Base-by-base conservation (phyloP, 2,888 invertebrate species). In the Agrilus biguttatus region DNA sequence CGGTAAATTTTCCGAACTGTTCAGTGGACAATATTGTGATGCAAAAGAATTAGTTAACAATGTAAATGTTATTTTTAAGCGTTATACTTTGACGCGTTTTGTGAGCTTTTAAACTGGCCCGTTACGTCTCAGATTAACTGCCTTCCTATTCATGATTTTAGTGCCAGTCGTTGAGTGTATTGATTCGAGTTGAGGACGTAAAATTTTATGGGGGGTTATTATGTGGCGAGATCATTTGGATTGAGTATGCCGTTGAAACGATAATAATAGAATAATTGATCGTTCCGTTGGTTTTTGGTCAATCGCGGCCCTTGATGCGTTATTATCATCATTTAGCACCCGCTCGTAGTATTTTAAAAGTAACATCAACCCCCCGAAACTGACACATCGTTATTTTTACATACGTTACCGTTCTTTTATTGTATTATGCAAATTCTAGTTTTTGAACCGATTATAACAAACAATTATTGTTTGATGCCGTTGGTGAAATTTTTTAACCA, bases 231-330 rank as follows among this genome's bases (percentile, higher is more conserved):
- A 55, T 58, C 58, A 58, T 55, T 28, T 55, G 55, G 56, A 58
- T 57, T 54, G 55, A 56, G 55, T 28, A 10, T 55, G 57, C 56
- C 55, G 58, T 60, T 58, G 55, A 53, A 57, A 57, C 55, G 52
- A 57, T 59, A 57, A 60, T 60, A 61, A 59, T 59, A 50, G 56
- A 56, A 56, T 59, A 58, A 61, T 58, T 60, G 59, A 59, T 57
- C 55, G 54, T 54, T 57, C 51, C 54, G 54, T 54, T 53, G 51
- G 53, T 57, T 56, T 56, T 58, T 55, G 58, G 55, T 56, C 55
- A 56, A 52, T 52, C 51, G 52, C 54, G 53, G 53, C 48, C 51
- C 50, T 54, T 51, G 54, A 28, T 28, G 10, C 28, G 28, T 28
- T 28, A 28, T 28, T 28, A 28, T 28, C 28, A 10, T 28, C 28